Conservation (phyloP, 2,888 invertebrate genomes). For the Prenolepis imparis region DNA sequence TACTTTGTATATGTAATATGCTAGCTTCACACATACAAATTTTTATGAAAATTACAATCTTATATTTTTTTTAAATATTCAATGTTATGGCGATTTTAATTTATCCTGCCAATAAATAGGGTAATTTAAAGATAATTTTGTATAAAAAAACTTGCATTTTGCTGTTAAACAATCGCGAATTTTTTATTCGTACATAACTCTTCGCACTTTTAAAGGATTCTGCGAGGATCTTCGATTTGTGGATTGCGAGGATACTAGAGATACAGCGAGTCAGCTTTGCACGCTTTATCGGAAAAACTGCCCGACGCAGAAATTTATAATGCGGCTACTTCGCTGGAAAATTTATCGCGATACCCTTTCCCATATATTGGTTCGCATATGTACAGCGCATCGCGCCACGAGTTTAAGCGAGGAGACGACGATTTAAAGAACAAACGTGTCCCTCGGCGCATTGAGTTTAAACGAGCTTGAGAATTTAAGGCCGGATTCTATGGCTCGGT, state of each 20-base stretch:
- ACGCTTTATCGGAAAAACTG: slow-evolving; percentile 29
- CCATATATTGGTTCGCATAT: slow-evolving; percentile 17
- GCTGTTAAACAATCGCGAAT: neutral
- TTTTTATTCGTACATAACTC: slow-evolving; percentile 10
- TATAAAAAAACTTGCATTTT: neutral
- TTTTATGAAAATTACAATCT: neutral
- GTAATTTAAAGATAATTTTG: neutral
- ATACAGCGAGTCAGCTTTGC: neutral
- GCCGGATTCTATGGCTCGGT: neutral
- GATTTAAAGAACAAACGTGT: slow-evolving; percentile 60
- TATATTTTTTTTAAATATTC: neutral
- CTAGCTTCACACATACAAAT: too few species aligned
- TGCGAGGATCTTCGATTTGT: neutral
- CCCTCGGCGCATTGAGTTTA: slow-evolving; percentile 35
- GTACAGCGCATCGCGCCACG: neutral
- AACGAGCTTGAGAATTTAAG: slow-evolving; percentile 53
- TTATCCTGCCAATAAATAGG: neutral
- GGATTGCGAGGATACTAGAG: slow-evolving; percentile 10
- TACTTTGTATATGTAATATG: too few species aligned
- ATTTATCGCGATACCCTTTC: slow-evolving; percentile 30
- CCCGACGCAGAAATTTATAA: slow-evolving; percentile 42
- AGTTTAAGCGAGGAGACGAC: slow-evolving; percentile 46
- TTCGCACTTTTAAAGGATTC: neutral
- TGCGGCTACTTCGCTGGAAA: slow-evolving; percentile 27
- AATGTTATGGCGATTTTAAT: neutral